Percentiles rank a stretch among this genome's conserved stretches.
Conservation (phyloP, 2,888 invertebrate genomes). For the Phoronis australis region DNA sequence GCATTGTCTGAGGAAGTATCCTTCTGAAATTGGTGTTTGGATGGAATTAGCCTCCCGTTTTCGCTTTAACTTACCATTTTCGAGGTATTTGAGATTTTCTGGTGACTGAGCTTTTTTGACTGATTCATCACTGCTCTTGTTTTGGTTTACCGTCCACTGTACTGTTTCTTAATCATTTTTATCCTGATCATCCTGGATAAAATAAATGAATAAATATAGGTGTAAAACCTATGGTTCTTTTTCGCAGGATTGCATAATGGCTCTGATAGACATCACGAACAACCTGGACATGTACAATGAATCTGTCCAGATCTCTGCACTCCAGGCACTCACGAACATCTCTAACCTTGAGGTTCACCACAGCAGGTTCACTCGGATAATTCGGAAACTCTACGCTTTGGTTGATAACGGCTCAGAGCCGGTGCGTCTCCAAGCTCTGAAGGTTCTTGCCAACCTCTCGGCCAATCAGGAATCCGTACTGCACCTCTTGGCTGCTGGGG, state of each 20-base stretch:
- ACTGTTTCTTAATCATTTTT: not conserved
- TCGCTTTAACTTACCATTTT: too few species aligned
- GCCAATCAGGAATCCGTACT: constrained; percentile 61
- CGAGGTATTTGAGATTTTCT: too few species aligned
- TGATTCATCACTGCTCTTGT: too few species aligned
- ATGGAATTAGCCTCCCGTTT: too few species aligned
- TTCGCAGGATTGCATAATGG: constrained; percentile 55
- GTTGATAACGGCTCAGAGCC: constrained; percentile 52
- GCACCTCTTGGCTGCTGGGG: constrained; percentile 59
- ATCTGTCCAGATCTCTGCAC: constrained; percentile 53
- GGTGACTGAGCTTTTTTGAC: too few species aligned
- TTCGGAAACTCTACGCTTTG: constrained; percentile 55
- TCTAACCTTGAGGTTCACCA: constrained; percentile 56
- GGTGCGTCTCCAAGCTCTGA: constrained; percentile 57
- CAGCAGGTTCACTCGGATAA: constrained; percentile 54
- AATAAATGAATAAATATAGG: too few species aligned
- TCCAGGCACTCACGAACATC: constrained; percentile 59
- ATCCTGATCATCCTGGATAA: too few species aligned
- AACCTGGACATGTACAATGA: constrained; percentile 51
- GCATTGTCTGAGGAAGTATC: too few species aligned
- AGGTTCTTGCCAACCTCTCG: constrained; percentile 60
- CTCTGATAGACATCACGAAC: constrained; percentile 53
- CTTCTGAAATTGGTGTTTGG: too few species aligned
- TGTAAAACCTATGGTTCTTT: too few species aligned
- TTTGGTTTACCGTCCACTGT: too few species aligned